Base-by-base conservation (phyloP, 2,797 vertebrate genomes). In the Diplodus puntazzo region DNA sequence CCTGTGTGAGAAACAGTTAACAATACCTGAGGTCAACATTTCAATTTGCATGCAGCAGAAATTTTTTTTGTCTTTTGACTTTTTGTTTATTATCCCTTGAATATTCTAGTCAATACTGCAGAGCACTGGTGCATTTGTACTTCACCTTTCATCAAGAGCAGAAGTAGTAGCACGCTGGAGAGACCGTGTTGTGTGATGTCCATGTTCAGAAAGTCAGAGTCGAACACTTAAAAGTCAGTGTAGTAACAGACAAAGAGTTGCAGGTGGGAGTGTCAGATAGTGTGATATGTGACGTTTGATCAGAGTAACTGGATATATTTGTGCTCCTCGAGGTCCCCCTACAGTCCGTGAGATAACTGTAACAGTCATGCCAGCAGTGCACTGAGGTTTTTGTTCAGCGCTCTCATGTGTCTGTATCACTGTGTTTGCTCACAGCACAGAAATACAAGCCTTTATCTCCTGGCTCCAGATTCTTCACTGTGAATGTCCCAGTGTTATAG, bases 381-480 rank as follows among this genome's bases (percentile, higher is more conserved):
- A 45, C 16, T 20, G 43, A 45, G 43, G 43, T 45, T 45, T 45
- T 45, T 45, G 43, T 13, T 14, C 43, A 45, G 43, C 43, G 4
- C 3, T 45, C 4, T 16, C 3, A 45, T 13, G 13, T 16, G 14
- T 4, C 13, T 16, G 3, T 45, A 16, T 16, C 43, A 45, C 43
- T 45, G 43, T 45, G 43, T 16, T 45, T 4, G 14, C 43, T 45
- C 13, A 45, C 43, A 45, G 43, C 43, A 16, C 43, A 45, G 43
- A 89, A 89, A 17, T 92, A 91, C 72, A 84, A 1, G 27, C 81
- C 89, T 3, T 63, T 53, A 52, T 90, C 89, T 53, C 5, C 12
- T 12, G 73, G 23, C 65, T 46, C 23, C 61, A 89, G 3, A 17
- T 84, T 63, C 5, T 80, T 83, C 61, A 83, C 72, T 27, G 64